These are phyloP conservation scores for Ailuropoda melanoleuca DNA, from an alignment of 2,113 vertebrate genomes.

Conservation along the genomic window DNA sequence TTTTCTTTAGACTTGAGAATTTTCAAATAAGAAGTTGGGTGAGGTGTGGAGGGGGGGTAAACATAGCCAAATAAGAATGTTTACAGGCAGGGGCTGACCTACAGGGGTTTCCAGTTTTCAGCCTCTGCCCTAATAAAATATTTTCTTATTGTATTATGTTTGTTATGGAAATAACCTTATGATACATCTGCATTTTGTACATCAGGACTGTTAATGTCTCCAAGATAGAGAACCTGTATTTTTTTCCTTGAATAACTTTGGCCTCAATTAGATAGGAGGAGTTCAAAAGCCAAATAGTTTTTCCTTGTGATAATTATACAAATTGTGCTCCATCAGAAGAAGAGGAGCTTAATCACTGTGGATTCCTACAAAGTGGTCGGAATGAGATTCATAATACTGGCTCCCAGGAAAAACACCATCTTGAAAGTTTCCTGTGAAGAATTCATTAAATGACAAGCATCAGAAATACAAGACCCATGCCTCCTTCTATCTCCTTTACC, in stretches of 20 bases:
- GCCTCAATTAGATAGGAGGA: neutral
- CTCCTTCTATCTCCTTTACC: neutral
- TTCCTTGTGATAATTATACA: neutral
- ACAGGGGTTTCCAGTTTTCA: neutral
- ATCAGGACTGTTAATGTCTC: neutral
- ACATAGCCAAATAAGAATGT: neutral
- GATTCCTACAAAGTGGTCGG: neutral
- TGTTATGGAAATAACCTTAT: neutral
- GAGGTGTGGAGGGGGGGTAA: no score
- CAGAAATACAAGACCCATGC: neutral
- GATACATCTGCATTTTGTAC: neutral
- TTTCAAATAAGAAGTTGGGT: neutral
- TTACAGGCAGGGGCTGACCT: neutral
- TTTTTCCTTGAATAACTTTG: slow-evolving; percentile 1
- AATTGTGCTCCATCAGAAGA: neutral
- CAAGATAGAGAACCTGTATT: neutral
- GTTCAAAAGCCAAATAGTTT: neutral
- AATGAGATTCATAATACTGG: neutral
- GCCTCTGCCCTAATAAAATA: neutral
- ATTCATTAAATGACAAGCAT: neutral
- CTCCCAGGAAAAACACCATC: neutral
- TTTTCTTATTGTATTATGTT: neutral
- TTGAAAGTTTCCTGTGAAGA: neutral
- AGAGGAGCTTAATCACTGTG: neutral
- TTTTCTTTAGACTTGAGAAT: neutral